Base-by-base conservation (phyloP, 2,113 vertebrate species). In the Picathartes gymnocephalus region DNA sequence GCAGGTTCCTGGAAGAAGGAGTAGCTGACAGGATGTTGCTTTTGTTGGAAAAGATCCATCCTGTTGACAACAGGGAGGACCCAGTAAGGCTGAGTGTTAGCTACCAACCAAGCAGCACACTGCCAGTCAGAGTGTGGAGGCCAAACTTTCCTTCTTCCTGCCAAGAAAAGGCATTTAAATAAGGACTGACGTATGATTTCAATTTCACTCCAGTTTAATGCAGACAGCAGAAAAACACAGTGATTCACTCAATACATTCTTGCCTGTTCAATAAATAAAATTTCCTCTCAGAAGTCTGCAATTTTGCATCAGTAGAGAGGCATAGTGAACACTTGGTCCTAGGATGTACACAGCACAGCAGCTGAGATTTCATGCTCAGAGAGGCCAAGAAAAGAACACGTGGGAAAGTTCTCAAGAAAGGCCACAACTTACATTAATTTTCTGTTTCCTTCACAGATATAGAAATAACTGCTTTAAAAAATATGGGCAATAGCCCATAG, bases 1-100 rank as follows among this genome's bases (percentile, higher is more conserved):
- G 65, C 93, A 95, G 89, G 91, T 97, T 96, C 95, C 94, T 96
- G 96, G 95, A 95, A 95, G 84, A 96, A 95, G 93, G 81, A 97
- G 89, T 81, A 95, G 65, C 91, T 92, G 81, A 95, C 88, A 95
- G 94, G 91, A 95, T 89, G 89, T 93, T 97, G 95, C 81, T 96
- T 95, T 96, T 95, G 77, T 95, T 97, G 95, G 94, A 97, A 86
- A 79, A 84, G 83, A 92, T 89, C 66, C 0, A 2, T 97, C 73
- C 73, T 96, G 95, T 92, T 96, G 93, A 96, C 83, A 89, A 81
- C 91, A 91, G 73, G 86, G 93, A 97, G 86, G 83, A 89, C 81
- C 61, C 89, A 85, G 31, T 45, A 31, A 81, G 44, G 33, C 81
- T 76, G 72, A 78, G 76, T 74, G 64, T 61, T 83, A 84, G 94